Percentiles rank a stretch among this genome's conserved stretches.
Evolutionary conservation across 1,140 invertebrate genomes (phyloP).

Genomic region (Trichogramma pretiosum): DNA sequence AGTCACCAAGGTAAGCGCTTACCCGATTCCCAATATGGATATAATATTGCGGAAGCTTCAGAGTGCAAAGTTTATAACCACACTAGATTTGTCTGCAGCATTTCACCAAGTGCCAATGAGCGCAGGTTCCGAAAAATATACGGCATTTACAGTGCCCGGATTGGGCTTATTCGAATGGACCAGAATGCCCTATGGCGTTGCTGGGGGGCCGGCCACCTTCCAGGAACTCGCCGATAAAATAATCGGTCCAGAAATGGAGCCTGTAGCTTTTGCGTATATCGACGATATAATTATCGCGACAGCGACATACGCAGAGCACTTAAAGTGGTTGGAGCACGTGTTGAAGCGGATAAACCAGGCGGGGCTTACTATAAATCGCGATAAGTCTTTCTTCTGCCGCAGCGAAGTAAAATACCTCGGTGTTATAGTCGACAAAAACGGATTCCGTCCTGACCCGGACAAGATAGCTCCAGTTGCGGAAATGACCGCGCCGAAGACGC

Average conservation of each 20-base stretch:
- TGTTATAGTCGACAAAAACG: no score
- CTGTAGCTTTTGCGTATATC: conserved; percentile 22
- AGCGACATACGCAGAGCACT: conserved; percentile 31
- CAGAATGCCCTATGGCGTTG: conserved; percentile 25
- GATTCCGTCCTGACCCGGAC: no score
- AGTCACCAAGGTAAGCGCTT: conserved; percentile 35
- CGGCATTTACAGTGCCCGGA: conserved; percentile 27
- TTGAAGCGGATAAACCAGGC: neutral
- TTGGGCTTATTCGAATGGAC: conserved; percentile 27
- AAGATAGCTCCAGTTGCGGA: no score
- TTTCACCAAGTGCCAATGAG: conserved; percentile 2
- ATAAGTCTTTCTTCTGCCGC: conserved; percentile 6
- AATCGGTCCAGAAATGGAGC: conserved; percentile 22
- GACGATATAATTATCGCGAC: conserved; percentile 27
- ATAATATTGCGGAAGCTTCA: conserved; percentile 39
- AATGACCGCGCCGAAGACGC: no score
- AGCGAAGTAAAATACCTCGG: no score
- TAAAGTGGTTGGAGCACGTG: conserved; percentile 17
- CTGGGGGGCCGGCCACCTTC: conserved; percentile 22
- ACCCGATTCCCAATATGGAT: conserved; percentile 43
- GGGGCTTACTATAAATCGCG: conserved; percentile 1
- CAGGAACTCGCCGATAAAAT: conserved; percentile 23
- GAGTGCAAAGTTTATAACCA: conserved; percentile 29
- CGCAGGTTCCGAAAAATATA: no score
- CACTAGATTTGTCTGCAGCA: conserved; percentile 16